phyloP scores from a whole-genome alignment of 2,797 vertebrate species.

The Neosilurus hyrtlii region DNA sequence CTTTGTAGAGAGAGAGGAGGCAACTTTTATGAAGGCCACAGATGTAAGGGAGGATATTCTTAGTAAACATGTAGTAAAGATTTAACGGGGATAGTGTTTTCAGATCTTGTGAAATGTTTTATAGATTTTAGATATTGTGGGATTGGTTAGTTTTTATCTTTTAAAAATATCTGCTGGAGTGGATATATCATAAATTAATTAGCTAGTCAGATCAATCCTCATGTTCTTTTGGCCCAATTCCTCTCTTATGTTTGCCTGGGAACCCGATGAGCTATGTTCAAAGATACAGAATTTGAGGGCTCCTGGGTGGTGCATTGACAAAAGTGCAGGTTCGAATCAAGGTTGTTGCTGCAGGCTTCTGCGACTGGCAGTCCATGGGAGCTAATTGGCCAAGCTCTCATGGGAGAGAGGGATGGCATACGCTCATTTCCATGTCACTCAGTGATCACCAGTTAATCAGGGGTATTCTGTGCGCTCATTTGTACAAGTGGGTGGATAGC shows the following conservation, averaged over 20 bases:
- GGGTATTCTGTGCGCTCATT: too few species aligned
- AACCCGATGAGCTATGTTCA: not conserved
- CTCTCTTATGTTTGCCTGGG: not conserved
- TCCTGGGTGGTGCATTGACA: too few species aligned
- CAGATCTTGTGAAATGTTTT: constrained; percentile 31
- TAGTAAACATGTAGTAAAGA: constrained; percentile 36
- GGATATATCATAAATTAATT: not conserved
- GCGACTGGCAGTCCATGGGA: too few species aligned
- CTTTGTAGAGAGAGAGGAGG: constrained; percentile 34
- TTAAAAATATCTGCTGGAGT: not conserved
- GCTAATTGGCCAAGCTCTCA: too few species aligned
- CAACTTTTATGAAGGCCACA: constrained; percentile 46
- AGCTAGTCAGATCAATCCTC: not conserved
- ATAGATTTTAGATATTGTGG: constrained; percentile 18
- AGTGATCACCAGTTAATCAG: too few species aligned
- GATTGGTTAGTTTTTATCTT: not conserved
- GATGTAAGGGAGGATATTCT: constrained; percentile 35
- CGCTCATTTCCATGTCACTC: too few species aligned
- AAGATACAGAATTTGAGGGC: too few species aligned
- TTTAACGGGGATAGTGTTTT: constrained; percentile 15
- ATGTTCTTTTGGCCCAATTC: not conserved
- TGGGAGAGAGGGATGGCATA: too few species aligned
- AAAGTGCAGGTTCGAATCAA: too few species aligned
- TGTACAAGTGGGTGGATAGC: too few species aligned
- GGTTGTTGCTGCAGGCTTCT: too few species aligned